phyloP scores from a whole-genome alignment of 2,797 vertebrate species.

The Falco concolor region DNA sequence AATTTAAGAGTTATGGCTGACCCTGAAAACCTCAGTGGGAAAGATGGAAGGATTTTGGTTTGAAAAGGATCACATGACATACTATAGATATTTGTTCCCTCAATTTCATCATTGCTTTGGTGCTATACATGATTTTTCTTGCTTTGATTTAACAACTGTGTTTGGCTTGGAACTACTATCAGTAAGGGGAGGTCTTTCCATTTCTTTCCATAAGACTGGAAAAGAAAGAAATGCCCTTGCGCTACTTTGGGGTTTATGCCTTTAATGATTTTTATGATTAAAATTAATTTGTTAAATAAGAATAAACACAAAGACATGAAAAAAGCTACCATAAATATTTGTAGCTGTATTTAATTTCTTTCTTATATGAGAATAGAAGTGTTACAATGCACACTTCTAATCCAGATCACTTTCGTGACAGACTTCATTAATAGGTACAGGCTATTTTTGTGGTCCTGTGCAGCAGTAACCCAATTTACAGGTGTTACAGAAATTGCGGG shows the following conservation, averaged over 20 bases:
- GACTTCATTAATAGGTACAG: not conserved
- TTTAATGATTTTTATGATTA: not conserved
- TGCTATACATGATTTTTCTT: not conserved
- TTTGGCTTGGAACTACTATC: constrained; percentile 2
- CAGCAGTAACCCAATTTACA: not conserved
- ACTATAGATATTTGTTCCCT: constrained; percentile 57
- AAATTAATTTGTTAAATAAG: not conserved
- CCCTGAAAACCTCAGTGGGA: not conserved
- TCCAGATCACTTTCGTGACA: not conserved
- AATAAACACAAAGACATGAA: not conserved
- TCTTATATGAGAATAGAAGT: not conserved
- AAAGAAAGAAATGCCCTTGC: not conserved
- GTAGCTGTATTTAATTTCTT: not conserved
- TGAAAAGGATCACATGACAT: constrained; percentile 47
- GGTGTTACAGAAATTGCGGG: constrained; percentile 9
- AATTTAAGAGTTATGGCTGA: not conserved
- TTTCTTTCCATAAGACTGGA: not conserved
- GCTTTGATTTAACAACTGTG: not conserved
- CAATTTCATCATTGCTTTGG: not conserved
- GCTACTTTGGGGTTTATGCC: not conserved
- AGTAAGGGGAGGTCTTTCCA: not conserved
- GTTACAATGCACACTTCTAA: not conserved
- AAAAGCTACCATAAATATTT: not conserved
- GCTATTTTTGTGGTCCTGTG: not conserved
- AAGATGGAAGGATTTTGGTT: constrained; percentile 36